Base-by-base conservation (phyloP, 2,113 vertebrate species). In the Corythaixoides concolor region DNA sequence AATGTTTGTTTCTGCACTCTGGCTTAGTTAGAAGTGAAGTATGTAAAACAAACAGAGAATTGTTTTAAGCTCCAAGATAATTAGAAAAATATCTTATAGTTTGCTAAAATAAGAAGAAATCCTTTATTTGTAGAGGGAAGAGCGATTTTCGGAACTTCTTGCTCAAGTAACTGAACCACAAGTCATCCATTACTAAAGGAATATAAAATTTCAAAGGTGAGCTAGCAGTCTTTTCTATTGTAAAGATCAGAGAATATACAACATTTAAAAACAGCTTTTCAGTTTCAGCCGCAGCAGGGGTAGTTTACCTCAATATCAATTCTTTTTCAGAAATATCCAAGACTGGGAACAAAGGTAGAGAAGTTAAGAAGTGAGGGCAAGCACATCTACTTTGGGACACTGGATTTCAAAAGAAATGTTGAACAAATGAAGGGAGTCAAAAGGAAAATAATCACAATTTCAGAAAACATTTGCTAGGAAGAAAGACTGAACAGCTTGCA, bases 51-150 rank as follows among this genome's bases (percentile, higher is more conserved):
- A 45, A 24, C 4, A 53, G 9, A 66, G 3, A 1, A 26, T 23
- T 87, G 13, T 41, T 58, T 63, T 55, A 59, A 63, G 4, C 14
- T 79, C 37, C 12, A 41, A 55, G 4, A 2, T 33, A 82, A 90
- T 18, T 22, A 67, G 9, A 78, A 77, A 67, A 72, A 88, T 32
- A 33, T 1, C 4, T 22, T 37, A 18, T 0, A 0, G 21, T 60
- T 80, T 76, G 11, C 10, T 64, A 16, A 76, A 72, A 56, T 17
- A 80, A 47, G 6, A 67, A 55, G 2, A 37, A 83, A 59, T 27
- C 1, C 0, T n/a, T 14, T 45, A 23, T 70, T 67, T 2, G 18
- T 10, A 37, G 30, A 60, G 4, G 6, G 3, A 8, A 91, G 52
- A 52, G 0, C 2, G 37, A 28, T 80, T 9, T 56, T 30, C 47